Percentiles rank a stretch among this genome's conserved stretches.
These are phyloP conservation scores for Tuberolachnus salignus DNA, from an alignment of 2,888 invertebrate species.

Conservation along the genomic window DNA sequence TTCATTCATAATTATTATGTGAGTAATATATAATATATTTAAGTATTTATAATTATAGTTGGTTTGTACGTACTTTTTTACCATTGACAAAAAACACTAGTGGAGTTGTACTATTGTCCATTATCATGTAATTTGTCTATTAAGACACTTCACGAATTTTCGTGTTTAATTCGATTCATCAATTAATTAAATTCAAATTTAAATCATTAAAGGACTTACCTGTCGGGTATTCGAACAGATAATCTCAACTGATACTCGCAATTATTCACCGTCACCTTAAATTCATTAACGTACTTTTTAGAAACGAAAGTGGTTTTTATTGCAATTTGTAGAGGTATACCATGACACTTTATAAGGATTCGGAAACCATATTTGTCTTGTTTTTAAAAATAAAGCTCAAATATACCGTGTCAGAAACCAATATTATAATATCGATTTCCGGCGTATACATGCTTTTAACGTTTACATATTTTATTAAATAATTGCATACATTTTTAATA, in stretches of 20 bases:
- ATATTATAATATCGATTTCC: slow-evolving; percentile 22
- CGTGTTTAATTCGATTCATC: neutral
- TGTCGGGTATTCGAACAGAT: neutral
- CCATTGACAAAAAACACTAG: slow-evolving; percentile 57
- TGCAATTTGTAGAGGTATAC: neutral
- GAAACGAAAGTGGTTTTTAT: neutral
- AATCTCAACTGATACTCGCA: neutral
- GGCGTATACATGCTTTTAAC: neutral
- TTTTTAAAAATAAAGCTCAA: neutral
- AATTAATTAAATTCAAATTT: neutral
- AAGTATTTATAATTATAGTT: neutral
- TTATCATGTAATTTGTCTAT: neutral
- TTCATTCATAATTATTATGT: too few relatives aligned
- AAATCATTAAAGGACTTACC: neutral
- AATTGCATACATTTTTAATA: too few relatives aligned
- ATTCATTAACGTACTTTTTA: neutral
- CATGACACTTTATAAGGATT: neutral
- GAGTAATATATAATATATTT: too few relatives aligned
- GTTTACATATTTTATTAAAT: neutral
- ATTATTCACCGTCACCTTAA: neutral
- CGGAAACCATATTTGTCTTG: slow-evolving; percentile 22
- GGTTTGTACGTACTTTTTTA: slow-evolving; percentile 55
- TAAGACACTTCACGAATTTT: neutral
- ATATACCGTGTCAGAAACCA: neutral
- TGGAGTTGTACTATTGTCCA: slow-evolving; percentile 18